Percentiles rank a stretch among this genome's conserved stretches.
These are phyloP conservation scores for Canis aureus DNA, from an alignment of 2,113 vertebrate species.

Conservation along the genomic window DNA sequence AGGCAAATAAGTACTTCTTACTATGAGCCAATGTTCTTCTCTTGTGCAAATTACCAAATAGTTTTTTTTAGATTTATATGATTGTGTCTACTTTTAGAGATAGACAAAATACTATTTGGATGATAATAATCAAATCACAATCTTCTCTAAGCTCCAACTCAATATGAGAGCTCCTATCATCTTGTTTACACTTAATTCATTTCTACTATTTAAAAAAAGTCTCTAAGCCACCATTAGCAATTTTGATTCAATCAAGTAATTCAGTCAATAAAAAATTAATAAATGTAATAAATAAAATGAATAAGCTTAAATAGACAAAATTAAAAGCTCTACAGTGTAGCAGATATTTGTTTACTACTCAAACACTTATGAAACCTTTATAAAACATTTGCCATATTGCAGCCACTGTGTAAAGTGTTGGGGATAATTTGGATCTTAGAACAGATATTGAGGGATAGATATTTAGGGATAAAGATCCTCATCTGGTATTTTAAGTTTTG, in stretches of 20 bases:
- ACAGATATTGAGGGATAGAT: not conserved
- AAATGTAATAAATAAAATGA: too few species aligned
- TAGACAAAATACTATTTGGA: not conserved
- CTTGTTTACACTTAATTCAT: not conserved
- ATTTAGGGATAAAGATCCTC: not conserved
- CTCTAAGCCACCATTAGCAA: not conserved
- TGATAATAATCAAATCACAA: not conserved
- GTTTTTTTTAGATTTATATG: not conserved
- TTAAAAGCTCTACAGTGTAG: not conserved
- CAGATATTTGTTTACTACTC: not conserved
- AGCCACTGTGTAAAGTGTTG: not conserved
- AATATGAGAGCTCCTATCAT: not conserved
- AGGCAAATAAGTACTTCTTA: not conserved
- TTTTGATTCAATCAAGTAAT: not conserved
- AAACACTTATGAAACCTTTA: not conserved
- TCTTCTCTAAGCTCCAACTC: not conserved
- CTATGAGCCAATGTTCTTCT: not conserved
- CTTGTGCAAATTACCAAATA: not conserved
- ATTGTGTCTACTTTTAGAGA: not conserved
- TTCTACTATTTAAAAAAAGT: not conserved
- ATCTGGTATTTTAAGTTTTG: not conserved
- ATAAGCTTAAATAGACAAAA: too few species aligned
- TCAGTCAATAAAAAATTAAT: not conserved
- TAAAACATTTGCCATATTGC: not conserved
- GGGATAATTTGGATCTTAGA: not conserved